These are phyloP conservation scores for Poecilus cupreus DNA, from an alignment of 2,888 invertebrate genomes.

Conservation along the genomic window DNA sequence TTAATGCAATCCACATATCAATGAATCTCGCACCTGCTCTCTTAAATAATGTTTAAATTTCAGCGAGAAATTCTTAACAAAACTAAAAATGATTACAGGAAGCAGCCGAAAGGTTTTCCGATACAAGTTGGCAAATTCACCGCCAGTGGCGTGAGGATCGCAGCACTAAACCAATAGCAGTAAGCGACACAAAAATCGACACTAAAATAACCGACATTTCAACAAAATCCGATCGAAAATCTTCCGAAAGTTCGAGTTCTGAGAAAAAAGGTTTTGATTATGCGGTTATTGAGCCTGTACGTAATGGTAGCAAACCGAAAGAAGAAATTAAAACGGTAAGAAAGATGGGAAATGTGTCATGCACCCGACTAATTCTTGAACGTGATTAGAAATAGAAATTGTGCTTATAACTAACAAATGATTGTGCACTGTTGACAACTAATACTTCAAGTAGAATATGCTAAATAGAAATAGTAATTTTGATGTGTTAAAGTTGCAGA, in stretches of 20 bases:
- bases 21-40: background rate
- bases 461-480: constrained; percentile 12
- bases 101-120: constrained; percentile 81
- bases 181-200: constrained; percentile 41
- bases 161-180: constrained; percentile 61
- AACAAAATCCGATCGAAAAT: constrained; percentile 59
- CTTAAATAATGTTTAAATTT: background rate
- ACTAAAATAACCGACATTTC: constrained; percentile 52
- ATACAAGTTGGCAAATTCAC: constrained; percentile 85
- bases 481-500: background rate
- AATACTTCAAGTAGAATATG: constrained; percentile 4
- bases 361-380: background rate
- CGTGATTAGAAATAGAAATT: constrained; percentile 4
- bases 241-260: constrained; percentile 20
- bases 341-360: constrained; percentile 7
- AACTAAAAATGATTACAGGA: constrained; percentile 72
- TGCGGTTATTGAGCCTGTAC: constrained; percentile 60
- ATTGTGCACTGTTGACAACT: background rate
- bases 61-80: constrained; percentile 4
- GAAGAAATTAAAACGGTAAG: constrained; percentile 36
- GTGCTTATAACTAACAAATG: constrained; percentile 9
- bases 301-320: constrained; percentile 35
- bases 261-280: constrained; percentile 61
- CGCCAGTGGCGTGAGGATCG: constrained; percentile 79
- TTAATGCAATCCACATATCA: background rate